Conservation (phyloP, 1,140 invertebrate genomes). For the Hyphantria cunea region DNA sequence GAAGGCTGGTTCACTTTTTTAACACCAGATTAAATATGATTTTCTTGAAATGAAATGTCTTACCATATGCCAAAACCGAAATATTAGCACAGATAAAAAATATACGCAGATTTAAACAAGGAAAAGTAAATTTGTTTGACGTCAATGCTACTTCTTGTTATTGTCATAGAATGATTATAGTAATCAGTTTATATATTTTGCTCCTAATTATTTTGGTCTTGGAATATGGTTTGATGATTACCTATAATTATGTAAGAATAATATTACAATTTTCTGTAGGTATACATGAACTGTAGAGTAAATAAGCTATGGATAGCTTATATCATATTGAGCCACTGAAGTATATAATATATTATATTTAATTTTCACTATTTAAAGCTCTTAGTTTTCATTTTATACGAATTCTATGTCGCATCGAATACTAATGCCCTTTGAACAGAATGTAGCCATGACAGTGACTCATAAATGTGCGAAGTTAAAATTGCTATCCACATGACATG, state of each 20-base stretch:
- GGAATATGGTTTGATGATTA: constrained; percentile 54
- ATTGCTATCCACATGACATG: no score
- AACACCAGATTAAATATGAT: constrained; percentile 34
- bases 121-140: constrained; percentile 49
- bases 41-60: constrained; percentile 31
- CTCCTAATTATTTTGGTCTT: constrained; percentile 53
- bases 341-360: constrained; percentile 77
- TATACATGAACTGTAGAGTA: constrained; percentile 63
- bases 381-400: constrained; percentile 78
- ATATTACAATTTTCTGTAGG: constrained; percentile 43
- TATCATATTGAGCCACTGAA: constrained; percentile 77
- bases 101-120: constrained; percentile 32
- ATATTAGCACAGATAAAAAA: constrained; percentile 9
- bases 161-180: constrained; percentile 70
- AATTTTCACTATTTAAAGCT: constrained; percentile 81
- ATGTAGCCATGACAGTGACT: constrained; percentile 26
- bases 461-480: neutral
- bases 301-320: constrained; percentile 77
- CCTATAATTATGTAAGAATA: constrained; percentile 3
- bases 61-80: constrained; percentile 62
- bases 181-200: constrained; percentile 39
- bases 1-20: neutral
- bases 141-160: constrained; percentile 47
- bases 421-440: constrained; percentile 56
- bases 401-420: constrained; percentile 69